These are phyloP conservation scores for Stegastes partitus DNA, from an alignment of 2,113 vertebrate genomes.

Conservation along the genomic window DNA sequence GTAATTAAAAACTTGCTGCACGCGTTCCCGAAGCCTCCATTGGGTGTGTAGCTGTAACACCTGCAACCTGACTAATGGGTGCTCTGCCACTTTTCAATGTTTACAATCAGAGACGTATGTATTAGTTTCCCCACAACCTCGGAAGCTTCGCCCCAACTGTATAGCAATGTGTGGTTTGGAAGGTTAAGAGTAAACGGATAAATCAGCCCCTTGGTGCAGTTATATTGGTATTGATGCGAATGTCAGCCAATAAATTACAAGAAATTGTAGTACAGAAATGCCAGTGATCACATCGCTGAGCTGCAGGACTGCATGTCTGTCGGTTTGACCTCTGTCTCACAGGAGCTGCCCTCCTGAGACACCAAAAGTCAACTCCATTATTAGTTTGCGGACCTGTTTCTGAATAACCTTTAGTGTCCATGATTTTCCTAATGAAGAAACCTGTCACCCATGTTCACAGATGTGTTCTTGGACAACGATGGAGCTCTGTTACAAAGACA, in stretches of 20 bases:
- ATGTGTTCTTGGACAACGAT: not conserved
- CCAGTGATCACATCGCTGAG: not conserved
- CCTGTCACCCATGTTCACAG: not conserved
- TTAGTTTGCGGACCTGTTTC: not conserved
- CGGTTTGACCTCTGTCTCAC: not conserved
- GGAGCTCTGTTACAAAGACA: not conserved
- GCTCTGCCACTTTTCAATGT: not conserved
- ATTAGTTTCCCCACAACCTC: not conserved
- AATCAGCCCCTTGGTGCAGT: not conserved
- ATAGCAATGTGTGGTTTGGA: not conserved
- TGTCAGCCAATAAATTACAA: not conserved
- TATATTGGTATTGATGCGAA: not conserved
- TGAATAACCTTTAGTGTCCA: not conserved
- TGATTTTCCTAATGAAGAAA: not conserved
- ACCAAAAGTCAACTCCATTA: not conserved
- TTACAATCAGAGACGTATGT: not conserved
- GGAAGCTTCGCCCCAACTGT: not conserved
- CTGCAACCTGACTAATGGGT: conserved; percentile 1
- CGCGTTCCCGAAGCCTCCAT: conserved; percentile 22
- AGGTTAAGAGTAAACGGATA: not conserved
- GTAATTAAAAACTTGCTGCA: conserved; percentile 55
- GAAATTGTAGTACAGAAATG: not conserved
- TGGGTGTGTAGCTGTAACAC: not conserved
- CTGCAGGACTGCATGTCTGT: not conserved
- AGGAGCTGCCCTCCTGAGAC: not conserved